Evolutionary conservation across 92 coral and sea anemone species (phyloP), one percentile per base, ranked within the genome.

Genomic region (Zoanthus sansibaricus): DNA sequence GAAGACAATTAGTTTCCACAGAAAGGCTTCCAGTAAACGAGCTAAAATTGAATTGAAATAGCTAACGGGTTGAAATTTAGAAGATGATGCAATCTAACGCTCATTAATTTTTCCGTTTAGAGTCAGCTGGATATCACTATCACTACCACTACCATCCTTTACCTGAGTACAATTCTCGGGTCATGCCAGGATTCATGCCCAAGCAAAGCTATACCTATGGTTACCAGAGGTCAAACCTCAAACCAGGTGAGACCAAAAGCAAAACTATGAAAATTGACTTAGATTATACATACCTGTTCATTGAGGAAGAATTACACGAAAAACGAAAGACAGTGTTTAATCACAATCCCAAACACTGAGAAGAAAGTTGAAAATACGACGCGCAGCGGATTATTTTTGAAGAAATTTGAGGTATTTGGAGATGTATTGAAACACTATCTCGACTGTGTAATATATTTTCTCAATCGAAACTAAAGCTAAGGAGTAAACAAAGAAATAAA

Each of bases 131-230:
- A 69, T 69, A 18, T 13, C 73, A 69, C 17, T 69, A 69, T 32
- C 73, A 69, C 30, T 69, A 21, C 45, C 73, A 69, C 45, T 69
- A 69, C 14, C 73, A 69, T 13, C 73, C 73, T 69, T 32, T 69
- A 32, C 73, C 73, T 8, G 17, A 32, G 7, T 69, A 69, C 12
- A 17, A 18, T 62, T 62, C 69, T 62, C 30, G n/a, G 69, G 8
- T 9, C 20, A 17, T 62, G 20, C 17, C 73, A 8, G 45, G 44
- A 20, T 6, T 7, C 45, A 69, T 42, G 30, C 5, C 73, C 30
- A 12, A 25, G 14, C 73, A 69, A 32, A 12, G 1, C 30, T 69
- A 6, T 4, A 69, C 8, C 21, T 62, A 62, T 62, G 10, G 69
- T 42, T 69, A 69, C 44, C 73, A 69, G 4, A 31, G 45, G 30